phyloP scores from a whole-genome alignment of 2,113 vertebrate species.

The Hemiprocne comata region DNA sequence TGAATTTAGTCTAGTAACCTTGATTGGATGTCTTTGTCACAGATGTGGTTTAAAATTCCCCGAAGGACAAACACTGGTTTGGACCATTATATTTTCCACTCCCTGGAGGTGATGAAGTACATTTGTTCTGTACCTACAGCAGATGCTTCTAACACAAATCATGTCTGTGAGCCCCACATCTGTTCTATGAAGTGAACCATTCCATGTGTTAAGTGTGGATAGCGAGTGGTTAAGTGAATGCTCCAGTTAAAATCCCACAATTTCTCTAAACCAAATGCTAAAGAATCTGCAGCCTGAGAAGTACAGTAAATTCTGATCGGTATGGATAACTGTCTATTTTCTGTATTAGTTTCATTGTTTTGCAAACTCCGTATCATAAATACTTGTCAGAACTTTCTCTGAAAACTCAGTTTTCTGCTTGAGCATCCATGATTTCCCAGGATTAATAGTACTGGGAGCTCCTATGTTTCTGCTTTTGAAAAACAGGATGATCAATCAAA shows the following conservation, averaged over 20 bases:
- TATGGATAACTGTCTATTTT: not conserved
- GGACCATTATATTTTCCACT: not conserved
- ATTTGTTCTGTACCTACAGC: not conserved
- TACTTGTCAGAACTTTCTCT: not conserved
- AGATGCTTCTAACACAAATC: not conserved
- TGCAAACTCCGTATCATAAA: not conserved
- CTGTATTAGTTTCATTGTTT: not conserved
- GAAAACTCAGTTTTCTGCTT: not conserved
- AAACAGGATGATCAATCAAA: not conserved
- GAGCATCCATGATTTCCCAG: not conserved
- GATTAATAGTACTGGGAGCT: not conserved
- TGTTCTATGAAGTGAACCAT: not conserved
- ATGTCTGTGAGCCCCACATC: not conserved
- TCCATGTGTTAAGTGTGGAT: not conserved
- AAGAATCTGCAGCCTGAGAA: not conserved
- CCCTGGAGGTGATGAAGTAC: not conserved
- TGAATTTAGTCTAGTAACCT: not conserved
- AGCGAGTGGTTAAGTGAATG: not conserved
- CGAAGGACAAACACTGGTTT: not conserved
- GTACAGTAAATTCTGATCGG: not conserved
- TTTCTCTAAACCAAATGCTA: not conserved
- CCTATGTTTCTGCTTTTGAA: rapidly evolving
- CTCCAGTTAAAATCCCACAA: not conserved
- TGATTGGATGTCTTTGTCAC: rapidly evolving
- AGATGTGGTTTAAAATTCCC: not conserved